Percentiles rank a stretch among this genome's conserved stretches.
Conservation (phyloP, 2,797 vertebrate species). For the Fundulus diaphanus region DNA sequence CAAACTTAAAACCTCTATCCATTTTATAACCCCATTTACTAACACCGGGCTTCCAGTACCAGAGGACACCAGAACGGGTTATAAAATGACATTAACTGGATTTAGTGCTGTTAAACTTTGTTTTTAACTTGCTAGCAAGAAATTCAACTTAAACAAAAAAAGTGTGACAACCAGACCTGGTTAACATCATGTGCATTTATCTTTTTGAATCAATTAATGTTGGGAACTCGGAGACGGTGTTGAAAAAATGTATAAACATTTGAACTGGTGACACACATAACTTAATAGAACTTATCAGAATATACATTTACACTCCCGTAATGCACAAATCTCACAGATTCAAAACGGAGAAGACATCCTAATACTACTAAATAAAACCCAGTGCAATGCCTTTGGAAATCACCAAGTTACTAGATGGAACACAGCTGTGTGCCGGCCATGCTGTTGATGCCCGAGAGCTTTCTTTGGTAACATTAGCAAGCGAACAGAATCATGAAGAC, state of each 20-base stretch:
- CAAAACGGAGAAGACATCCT: no score
- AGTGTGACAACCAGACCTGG: background rate
- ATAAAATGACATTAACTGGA: background rate
- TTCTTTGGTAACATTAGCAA: no score
- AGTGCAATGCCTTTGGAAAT: background rate
- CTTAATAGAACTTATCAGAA: constrained; percentile 4
- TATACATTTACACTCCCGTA: constrained; percentile 8
- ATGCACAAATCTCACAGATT: background rate
- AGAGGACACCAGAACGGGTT: background rate
- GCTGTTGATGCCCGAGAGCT: background rate
- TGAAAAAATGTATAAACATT: background rate
- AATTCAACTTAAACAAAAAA: background rate
- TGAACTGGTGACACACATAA: background rate
- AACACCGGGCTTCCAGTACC: background rate
- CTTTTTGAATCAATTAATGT: background rate
- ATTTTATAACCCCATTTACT: background rate
- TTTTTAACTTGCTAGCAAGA: background rate
- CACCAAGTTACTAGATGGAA: background rate
- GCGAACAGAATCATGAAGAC: no score
- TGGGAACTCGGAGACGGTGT: background rate
- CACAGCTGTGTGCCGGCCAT: background rate
- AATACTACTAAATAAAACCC: background rate
- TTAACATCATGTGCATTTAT: background rate
- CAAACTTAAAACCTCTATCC: background rate
- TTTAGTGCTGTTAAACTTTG: background rate